These are phyloP conservation scores for Trinorchestia longiramus DNA, from an alignment of 1,140 invertebrate genomes.

Conservation along the genomic window DNA sequence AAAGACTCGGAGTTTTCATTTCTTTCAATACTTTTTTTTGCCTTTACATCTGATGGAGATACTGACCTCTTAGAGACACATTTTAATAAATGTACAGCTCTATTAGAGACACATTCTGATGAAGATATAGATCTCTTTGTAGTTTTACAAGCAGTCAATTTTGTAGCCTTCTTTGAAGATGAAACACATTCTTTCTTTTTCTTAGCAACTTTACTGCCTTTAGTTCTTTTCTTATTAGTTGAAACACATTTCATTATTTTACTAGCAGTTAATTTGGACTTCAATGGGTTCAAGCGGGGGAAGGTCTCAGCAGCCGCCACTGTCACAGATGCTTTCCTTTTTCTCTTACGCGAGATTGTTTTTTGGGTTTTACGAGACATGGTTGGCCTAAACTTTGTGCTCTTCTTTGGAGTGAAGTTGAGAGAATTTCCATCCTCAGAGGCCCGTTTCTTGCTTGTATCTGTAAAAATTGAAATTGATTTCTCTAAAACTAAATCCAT, in stretches of 20 bases:
- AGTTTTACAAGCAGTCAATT: background rate
- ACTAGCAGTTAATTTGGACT: background rate
- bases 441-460: background rate
- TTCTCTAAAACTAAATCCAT: background rate
- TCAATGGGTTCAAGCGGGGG: background rate
- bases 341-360: background rate
- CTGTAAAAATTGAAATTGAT: background rate
- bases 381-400: background rate
- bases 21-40: too few relatives aligned
- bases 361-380: background rate
- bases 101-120: too few relatives aligned
- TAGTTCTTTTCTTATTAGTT: background rate
- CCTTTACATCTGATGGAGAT: too few relatives aligned
- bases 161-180: background rate
- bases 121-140: background rate
- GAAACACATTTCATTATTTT: background rate
- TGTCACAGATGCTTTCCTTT: background rate
- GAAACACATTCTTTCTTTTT: background rate
- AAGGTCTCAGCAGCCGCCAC: too few relatives aligned
- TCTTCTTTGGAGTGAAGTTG: background rate
- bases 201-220: background rate
- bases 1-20: background rate
- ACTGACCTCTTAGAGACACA: too few relatives aligned
- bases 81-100: too few relatives aligned
- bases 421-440: too few relatives aligned